Evolutionary conservation across 2,113 vertebrate genomes (phyloP).

Genomic region (Macquaria australasica): DNA sequence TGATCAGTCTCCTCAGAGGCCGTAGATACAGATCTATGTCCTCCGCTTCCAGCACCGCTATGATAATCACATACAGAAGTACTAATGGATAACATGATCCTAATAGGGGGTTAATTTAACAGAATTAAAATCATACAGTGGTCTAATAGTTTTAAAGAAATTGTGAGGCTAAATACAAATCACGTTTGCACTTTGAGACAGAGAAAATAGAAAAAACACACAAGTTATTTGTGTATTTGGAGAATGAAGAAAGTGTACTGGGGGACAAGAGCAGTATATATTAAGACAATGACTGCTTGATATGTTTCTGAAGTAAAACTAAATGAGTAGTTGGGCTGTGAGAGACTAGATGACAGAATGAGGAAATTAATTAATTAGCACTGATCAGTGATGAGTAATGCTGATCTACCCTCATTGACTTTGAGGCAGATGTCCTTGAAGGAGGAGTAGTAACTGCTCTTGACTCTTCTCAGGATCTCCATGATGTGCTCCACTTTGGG

Average conservation of each 20-base stretch:
- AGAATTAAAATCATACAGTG: too few species aligned
- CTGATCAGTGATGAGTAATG: constrained; percentile 15
- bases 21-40: constrained; percentile 83
- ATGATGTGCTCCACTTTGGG: constrained; percentile 75
- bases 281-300: neutral
- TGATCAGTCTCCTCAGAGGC: constrained; percentile 79
- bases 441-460: constrained; percentile 80
- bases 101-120: too few species aligned
- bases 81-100: constrained; percentile 1
- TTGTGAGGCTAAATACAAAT: neutral
- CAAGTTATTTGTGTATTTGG: neutral
- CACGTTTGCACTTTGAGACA: neutral
- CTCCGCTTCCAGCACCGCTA: constrained; percentile 81
- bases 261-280: neutral
- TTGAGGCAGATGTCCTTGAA: constrained; percentile 79
- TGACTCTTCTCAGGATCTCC: constrained; percentile 79
- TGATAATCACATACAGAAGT: constrained; percentile 14
- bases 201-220: neutral
- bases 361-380: constrained; percentile 4
- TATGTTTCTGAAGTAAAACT: neutral
- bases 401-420: constrained; percentile 76
- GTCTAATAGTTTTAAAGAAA: neutral
- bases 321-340: constrained; percentile 5
- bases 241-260: neutral
- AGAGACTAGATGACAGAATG: neutral